Evolutionary conservation across 1,140 invertebrate species (phyloP).

Genomic region (Fopius arisanus): DNA sequence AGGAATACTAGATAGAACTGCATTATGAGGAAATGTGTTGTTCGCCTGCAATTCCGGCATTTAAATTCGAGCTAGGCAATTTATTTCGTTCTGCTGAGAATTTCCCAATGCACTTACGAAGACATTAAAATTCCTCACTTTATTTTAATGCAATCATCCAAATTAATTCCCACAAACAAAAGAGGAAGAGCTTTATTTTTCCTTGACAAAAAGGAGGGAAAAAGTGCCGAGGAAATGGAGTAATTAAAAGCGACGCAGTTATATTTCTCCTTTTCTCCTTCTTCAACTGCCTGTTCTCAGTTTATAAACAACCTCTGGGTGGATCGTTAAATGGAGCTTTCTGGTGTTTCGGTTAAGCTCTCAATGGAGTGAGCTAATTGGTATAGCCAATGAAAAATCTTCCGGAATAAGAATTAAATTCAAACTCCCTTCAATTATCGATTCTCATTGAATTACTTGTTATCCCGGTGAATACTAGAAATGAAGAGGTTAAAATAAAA

Average conservation of each 20-base stretch:
- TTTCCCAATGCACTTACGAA: neutral
- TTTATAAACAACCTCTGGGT: constrained; percentile 12
- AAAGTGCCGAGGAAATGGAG: neutral
- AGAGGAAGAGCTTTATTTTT: neutral
- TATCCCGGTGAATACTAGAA: neutral
- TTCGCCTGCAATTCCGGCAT: neutral
- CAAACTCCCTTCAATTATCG: constrained; percentile 16
- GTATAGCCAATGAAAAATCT: constrained; percentile 14
- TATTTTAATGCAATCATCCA: constrained; percentile 1
- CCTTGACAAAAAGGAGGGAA: neutral
- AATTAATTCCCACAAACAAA: neutral
- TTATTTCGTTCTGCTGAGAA: neutral
- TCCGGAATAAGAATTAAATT: constrained; percentile 11
- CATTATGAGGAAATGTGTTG: no score
- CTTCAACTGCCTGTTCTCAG: constrained; percentile 5
- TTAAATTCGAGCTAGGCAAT: neutral
- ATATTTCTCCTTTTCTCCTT: neutral
- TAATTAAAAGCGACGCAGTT: neutral
- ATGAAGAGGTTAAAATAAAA: constrained; percentile 1
- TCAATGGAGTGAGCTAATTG: constrained; percentile 14
- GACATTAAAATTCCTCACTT: neutral
- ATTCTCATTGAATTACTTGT: constrained; percentile 10
- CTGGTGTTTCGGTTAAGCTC: constrained; percentile 10
- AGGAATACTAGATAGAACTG: no score
- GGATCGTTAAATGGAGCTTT: constrained; percentile 16